Evolutionary conservation across 2,888 invertebrate species (phyloP), one percentile per base, ranked within the genome.

Genomic region (Notodonta dromedarius): DNA sequence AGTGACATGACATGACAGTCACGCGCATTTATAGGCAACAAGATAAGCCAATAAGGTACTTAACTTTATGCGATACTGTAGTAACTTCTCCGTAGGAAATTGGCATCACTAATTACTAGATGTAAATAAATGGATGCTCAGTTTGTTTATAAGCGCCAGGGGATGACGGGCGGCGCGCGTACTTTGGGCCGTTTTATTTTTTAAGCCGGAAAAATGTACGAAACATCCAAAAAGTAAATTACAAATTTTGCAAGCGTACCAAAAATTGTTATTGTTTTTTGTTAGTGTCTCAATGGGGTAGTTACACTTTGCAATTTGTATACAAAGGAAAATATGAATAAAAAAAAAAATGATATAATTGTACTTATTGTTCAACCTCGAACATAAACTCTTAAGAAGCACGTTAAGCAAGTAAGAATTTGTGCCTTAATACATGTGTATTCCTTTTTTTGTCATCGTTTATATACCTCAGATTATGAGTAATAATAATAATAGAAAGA

Each of bases 51-150:
- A 11, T 16, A 50, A 50, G 13, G 5, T 46, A 16, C 50, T n/a
- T 6, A 35, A 35, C 8, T 24, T 24, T 24, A 24, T n/a, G 24
- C 11, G 51, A 50, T 52, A 11, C 0, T 6, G 13, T 52, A 14
- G 55, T 55, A 40, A 14, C 9, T 40, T 55, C 40, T 40, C 16
- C 16, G 12, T 12, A 9, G 40, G 5, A 11, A 40, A 16, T 16
- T 39, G 40, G 40, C 55, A 54, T 13, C 54, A 40, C 55, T 55
- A 55, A 55, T 55, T 55, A 40, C 40, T 40, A 35, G 40, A 55
- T 14, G 40, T n/a, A 14, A 14, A 14, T 14, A 55, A 55, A 55
- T 55, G 14, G 40, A 40, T 12, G 14, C 40, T 8, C 40, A 55
- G 5, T 40, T 14, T 40, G 40, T 55, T 55, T 14, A 14, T 40